These are phyloP conservation scores for Hafferia zeledoni DNA, from an alignment of 2,797 vertebrate species.

Conservation along the genomic window DNA sequence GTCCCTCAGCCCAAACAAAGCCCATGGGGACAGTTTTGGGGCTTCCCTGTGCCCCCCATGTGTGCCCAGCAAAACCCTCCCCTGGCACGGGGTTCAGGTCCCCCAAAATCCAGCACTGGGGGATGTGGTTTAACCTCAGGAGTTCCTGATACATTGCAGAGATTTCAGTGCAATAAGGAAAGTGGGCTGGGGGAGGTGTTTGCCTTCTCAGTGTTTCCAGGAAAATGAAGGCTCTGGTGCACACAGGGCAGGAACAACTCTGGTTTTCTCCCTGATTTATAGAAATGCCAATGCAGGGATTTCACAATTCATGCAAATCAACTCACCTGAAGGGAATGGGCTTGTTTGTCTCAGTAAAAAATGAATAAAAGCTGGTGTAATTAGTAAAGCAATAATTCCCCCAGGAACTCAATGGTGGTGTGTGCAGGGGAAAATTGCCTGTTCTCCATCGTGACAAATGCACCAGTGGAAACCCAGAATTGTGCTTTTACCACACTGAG, in stretches of 20 bases:
- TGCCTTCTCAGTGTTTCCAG: not conserved
- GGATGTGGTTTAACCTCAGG: not conserved
- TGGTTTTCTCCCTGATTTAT: not conserved
- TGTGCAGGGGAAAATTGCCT: not conserved
- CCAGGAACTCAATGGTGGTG: not conserved
- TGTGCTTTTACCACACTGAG: not conserved
- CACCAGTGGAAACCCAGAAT: not conserved
- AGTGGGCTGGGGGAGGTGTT: not conserved
- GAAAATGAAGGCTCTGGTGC: not conserved
- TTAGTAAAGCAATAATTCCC: constrained; percentile 11
- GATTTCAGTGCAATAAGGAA: not conserved
- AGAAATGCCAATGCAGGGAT: not conserved
- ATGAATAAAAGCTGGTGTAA: not conserved
- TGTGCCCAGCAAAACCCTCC: not conserved
- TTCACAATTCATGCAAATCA: not conserved
- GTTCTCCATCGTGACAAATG: not conserved
- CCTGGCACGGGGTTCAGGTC: not conserved
- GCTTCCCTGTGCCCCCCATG: not conserved
- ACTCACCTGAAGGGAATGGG: not conserved
- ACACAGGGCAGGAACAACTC: not conserved
- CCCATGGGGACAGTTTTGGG: not conserved
- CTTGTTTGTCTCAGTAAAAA: not conserved
- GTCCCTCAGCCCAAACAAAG: not conserved
- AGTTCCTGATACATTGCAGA: not conserved
- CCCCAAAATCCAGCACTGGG: not conserved